phyloP scores from a whole-genome alignment of 2,888 invertebrate genomes.

The Meteorus cinctellus region DNA sequence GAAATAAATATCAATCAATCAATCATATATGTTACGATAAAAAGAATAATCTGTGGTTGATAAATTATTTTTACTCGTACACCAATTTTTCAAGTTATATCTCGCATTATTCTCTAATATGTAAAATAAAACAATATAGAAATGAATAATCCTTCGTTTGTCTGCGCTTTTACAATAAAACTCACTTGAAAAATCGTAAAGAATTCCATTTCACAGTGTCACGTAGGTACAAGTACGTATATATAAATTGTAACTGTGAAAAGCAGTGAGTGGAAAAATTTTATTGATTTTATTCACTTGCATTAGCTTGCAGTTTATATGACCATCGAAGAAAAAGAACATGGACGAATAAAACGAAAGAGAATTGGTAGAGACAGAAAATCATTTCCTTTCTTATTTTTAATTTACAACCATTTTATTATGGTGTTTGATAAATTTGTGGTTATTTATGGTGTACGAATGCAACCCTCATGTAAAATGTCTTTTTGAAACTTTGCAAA shows the following conservation, averaged over 20 bases:
- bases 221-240: slow-evolving; percentile 44
- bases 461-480: slow-evolving; percentile 60
- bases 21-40: neutral
- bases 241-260: slow-evolving; percentile 29
- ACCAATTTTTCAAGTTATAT: neutral
- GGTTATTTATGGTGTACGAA: slow-evolving; percentile 65
- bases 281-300: slow-evolving; percentile 52
- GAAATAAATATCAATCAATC: neutral
- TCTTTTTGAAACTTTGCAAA: slow-evolving; percentile 65
- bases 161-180: slow-evolving; percentile 1
- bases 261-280: slow-evolving; percentile 52
- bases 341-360: neutral
- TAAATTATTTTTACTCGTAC: neutral
- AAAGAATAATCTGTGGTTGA: neutral
- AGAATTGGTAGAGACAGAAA: neutral
- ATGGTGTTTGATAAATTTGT: too few species aligned
- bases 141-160: neutral
- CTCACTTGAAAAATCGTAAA: slow-evolving; percentile 45
- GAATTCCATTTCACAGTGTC: slow-evolving; percentile 49
- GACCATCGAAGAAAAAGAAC: neutral
- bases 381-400: neutral
- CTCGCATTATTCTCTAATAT: neutral
- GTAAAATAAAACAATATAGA: neutral
- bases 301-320: slow-evolving; percentile 29
- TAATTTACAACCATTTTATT: slow-evolving; percentile 15